phyloP scores from a whole-genome alignment of 30 jellyfish, hydroid and myxozoan species.

The Aurelia coerulea region DNA sequence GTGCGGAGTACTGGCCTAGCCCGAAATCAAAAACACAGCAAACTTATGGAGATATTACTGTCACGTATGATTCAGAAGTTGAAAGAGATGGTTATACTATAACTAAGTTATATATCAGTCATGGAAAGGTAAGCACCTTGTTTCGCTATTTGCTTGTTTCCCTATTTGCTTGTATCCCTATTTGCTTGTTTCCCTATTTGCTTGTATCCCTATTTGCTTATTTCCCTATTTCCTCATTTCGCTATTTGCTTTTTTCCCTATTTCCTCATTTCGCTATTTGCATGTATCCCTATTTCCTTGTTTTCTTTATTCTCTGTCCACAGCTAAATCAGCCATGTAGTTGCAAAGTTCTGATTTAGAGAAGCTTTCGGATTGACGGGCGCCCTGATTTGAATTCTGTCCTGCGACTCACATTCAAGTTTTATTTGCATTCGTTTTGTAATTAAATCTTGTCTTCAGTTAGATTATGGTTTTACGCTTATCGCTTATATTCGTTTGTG shows the following conservation, averaged over 20 bases:
- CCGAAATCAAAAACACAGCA: constrained; percentile 69
- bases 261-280: too few species aligned
- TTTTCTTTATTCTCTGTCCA: neutral
- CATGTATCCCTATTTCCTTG: neutral
- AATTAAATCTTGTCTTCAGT: too few species aligned
- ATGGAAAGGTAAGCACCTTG: constrained; percentile 38
- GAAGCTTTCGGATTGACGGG: too few species aligned
- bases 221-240: neutral
- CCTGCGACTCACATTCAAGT: too few species aligned
- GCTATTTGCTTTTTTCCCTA: neutral
- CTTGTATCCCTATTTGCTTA: neutral
- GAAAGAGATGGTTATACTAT: constrained; percentile 80
- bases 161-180: neutral
- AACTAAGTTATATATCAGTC: constrained; percentile 71
- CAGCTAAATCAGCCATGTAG: too few species aligned
- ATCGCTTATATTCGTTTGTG: too few species aligned
- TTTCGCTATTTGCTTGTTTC: neutral
- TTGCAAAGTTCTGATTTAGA: too few species aligned
- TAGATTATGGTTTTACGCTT: too few species aligned
- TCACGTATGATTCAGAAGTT: constrained; percentile 86
- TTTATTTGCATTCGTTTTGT: too few species aligned
- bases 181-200: neutral
- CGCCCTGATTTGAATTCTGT: too few species aligned
- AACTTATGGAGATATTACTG: constrained; percentile 76
- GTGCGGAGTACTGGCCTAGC: constrained; percentile 95